Evolutionary conservation across 2,888 invertebrate genomes (phyloP).

Genomic region (Lepidonotus clava): DNA sequence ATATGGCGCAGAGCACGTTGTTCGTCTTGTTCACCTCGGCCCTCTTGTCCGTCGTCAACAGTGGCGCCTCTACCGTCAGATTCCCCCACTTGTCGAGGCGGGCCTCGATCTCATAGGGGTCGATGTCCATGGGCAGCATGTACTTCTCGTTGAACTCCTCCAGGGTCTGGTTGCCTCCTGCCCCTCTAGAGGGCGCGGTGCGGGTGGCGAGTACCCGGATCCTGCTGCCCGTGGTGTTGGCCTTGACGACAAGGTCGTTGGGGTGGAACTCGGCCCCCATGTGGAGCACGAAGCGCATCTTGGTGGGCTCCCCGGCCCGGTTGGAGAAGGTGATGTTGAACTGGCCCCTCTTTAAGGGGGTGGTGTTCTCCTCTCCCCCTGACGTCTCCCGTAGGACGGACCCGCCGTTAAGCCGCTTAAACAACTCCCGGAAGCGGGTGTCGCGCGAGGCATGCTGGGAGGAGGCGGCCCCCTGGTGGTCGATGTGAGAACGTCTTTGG

Average conservation of each 20-base stretch:
- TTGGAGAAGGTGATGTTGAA: conserved; percentile 38
- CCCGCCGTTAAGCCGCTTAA: not conserved
- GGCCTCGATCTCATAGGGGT: conserved; percentile 57
- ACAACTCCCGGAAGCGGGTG: not conserved
- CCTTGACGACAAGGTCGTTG: conserved; percentile 59
- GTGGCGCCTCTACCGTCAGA: conserved; percentile 59
- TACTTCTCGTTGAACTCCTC: conserved; percentile 56
- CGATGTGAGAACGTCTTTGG: not conserved
- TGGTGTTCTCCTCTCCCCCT: not conserved
- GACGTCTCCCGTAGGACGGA: not conserved
- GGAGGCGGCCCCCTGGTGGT: not conserved
- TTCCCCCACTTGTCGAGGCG: conserved; percentile 57
- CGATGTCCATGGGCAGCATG: conserved; percentile 59
- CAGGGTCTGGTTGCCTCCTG: not conserved
- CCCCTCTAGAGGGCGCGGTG: not conserved
- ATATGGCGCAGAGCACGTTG: conserved; percentile 27
- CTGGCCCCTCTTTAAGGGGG: conserved; percentile 21
- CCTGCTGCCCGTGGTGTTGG: conserved; percentile 57
- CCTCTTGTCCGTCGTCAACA: conserved; percentile 49
- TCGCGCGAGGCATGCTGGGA: not conserved
- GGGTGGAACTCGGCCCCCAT: conserved; percentile 57
- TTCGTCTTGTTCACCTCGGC: conserved; percentile 39
- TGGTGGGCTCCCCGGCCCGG: conserved; percentile 18
- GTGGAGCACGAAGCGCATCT: conserved; percentile 47
- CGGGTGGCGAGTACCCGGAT: conserved; percentile 57